phyloP scores from a whole-genome alignment of 2,113 vertebrate species.

The Podocnemis expansa region DNA sequence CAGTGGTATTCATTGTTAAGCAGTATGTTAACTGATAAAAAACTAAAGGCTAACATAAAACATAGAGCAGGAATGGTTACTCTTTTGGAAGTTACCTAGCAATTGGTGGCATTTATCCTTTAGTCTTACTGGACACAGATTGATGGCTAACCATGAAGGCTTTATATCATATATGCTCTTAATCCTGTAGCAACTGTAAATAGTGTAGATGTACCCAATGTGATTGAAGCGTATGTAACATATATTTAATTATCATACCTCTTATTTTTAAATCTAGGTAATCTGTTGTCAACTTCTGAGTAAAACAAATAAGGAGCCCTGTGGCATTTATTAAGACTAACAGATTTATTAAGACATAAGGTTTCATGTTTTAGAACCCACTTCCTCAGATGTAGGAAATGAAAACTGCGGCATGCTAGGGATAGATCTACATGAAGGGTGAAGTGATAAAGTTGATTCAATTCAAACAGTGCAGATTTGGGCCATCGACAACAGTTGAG shows the following conservation, averaged over 20 bases:
- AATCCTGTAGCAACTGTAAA: not conserved
- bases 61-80: not conserved
- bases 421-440: too few species aligned
- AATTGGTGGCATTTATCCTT: not conserved
- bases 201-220: too few species aligned
- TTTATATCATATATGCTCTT: not conserved
- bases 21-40: not conserved
- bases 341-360: too few species aligned
- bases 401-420: too few species aligned
- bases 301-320: too few species aligned
- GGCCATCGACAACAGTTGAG: too few species aligned
- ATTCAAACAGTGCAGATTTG: too few species aligned
- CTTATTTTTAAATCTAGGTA: constrained; percentile 1
- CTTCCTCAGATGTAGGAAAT: too few species aligned
- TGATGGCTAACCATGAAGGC: not conserved
- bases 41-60: not conserved
- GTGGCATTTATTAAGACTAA: too few species aligned
- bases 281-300: constrained; percentile 1
- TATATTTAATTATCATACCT: not conserved
- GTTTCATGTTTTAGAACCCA: too few species aligned
- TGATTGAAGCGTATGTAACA: not conserved
- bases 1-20: not conserved
- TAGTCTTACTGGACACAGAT: not conserved
- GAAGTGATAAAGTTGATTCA: too few species aligned
- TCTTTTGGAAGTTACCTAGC: not conserved